Percentiles rank a stretch among this genome's conserved stretches.
Evolutionary conservation across 2,113 vertebrate genomes (phyloP).

Genomic region (Vimba vimba): DNA sequence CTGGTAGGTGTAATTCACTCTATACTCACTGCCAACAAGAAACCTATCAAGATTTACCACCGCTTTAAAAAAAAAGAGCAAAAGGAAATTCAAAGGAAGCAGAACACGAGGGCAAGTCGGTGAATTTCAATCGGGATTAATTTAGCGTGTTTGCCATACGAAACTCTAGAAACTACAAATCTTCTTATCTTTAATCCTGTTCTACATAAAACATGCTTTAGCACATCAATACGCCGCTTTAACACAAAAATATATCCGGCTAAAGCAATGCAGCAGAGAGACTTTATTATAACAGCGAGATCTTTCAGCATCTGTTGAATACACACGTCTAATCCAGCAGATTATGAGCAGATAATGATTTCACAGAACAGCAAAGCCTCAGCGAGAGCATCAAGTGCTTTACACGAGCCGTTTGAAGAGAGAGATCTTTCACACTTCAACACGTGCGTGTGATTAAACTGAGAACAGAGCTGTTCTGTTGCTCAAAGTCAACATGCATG

Average conservation of each 20-base stretch:
- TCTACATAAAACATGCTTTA: slow-evolving; percentile 61
- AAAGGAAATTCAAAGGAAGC: slow-evolving; percentile 34
- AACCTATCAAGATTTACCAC: slow-evolving; percentile 42
- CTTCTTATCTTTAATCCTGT: slow-evolving; percentile 59
- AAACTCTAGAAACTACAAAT: slow-evolving; percentile 50
- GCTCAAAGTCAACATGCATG: too few relatives aligned
- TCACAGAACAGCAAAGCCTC: slow-evolving; percentile 50
- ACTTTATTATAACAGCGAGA: slow-evolving; percentile 32
- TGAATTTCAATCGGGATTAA: slow-evolving; percentile 42
- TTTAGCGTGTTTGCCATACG: slow-evolving; percentile 34
- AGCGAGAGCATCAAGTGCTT: neutral
- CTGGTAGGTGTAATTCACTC: slow-evolving; percentile 35
- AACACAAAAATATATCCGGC: slow-evolving; percentile 11
- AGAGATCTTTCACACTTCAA: neutral
- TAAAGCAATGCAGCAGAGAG: slow-evolving; percentile 15
- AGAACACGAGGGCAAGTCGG: slow-evolving; percentile 22
- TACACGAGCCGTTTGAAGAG: neutral
- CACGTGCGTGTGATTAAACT: neutral
- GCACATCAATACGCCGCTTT: slow-evolving; percentile 51
- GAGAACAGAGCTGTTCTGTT: too few relatives aligned
- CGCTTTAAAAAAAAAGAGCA: slow-evolving; percentile 4
- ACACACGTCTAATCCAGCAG: slow-evolving; percentile 36
- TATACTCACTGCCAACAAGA: slow-evolving; percentile 4
- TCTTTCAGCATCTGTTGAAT: slow-evolving; percentile 25
- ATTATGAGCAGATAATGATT: slow-evolving; percentile 50